Percentiles rank a stretch among this genome's conserved stretches.
These are phyloP conservation scores for Platalea minor DNA, from an alignment of 2,797 vertebrate genomes.

Conservation along the genomic window DNA sequence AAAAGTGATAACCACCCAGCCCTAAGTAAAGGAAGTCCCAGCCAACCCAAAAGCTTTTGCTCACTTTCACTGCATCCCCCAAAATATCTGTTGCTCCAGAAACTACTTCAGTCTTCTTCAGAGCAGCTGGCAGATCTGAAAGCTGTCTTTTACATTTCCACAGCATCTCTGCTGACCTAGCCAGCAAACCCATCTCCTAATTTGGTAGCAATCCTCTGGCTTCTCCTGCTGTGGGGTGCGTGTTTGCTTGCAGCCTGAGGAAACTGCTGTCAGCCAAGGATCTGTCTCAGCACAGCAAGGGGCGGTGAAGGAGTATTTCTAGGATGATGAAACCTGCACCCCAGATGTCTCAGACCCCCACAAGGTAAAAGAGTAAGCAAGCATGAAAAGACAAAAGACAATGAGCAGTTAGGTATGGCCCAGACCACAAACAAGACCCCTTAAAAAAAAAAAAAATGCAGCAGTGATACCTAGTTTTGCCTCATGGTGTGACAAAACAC, in stretches of 20 bases:
- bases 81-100: not conserved
- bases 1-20: not conserved
- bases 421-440: not conserved
- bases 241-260: not conserved
- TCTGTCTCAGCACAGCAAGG: not conserved
- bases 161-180: not conserved
- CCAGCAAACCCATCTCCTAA: constrained; percentile 13
- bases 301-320: not conserved
- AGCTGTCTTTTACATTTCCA: constrained; percentile 35
- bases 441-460: not conserved
- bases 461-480: not conserved
- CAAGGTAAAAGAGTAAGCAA: not conserved
- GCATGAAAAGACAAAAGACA: not conserved
- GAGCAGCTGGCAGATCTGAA: not conserved
- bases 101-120: not conserved
- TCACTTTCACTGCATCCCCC: not conserved
- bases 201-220: constrained; percentile 42
- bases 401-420: not conserved
- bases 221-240: not conserved
- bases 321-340: not conserved
- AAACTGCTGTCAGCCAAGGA: not conserved
- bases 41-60: not conserved
- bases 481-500: not conserved
- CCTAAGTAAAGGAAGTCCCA: not conserved
- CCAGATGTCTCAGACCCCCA: not conserved